These are phyloP conservation scores for Xenopus laevis DNA, from an alignment of 2,113 vertebrate species.

Conservation along the genomic window DNA sequence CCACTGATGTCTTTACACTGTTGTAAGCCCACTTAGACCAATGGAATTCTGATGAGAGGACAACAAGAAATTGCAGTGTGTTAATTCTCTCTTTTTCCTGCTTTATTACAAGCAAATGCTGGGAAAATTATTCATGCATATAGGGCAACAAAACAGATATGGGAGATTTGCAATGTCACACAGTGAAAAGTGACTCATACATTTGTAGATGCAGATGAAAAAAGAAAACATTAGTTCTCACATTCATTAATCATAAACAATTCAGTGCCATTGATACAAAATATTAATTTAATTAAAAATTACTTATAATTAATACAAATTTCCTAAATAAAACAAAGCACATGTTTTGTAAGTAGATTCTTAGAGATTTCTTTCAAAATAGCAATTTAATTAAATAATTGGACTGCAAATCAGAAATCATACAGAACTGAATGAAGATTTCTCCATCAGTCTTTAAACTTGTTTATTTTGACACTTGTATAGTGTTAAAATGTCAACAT, in stretches of 20 bases:
- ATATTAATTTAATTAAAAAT: no score
- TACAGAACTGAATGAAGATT: no score
- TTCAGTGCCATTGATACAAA: no score
- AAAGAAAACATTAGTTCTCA: neutral
- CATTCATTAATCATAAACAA: slow-evolving; percentile 4
- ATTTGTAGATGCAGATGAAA: neutral
- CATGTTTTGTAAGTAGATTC: no score
- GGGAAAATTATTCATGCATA: slow-evolving; percentile 72
- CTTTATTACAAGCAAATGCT: slow-evolving; percentile 64
- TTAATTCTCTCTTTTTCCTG: slow-evolving; percentile 59
- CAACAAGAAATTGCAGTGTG: slow-evolving; percentile 62
- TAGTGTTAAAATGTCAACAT: no score
- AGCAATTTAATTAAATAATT: no score
- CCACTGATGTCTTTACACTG: slow-evolving; percentile 74
- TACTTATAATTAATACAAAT: no score
- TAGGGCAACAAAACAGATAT: slow-evolving; percentile 61
- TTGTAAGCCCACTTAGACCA: slow-evolving; percentile 77
- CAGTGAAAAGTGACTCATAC: slow-evolving; percentile 56
- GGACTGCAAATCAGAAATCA: no score
- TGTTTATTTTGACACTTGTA: no score
- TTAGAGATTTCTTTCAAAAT: no score
- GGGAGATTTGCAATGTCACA: slow-evolving; percentile 62
- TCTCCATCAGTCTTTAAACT: no score
- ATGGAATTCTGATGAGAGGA: slow-evolving; percentile 70
- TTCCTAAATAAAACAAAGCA: no score